A percentile compares a stretch with the other conserved stretches of the same genome.
phyloP scores from a whole-genome alignment of 1,140 invertebrate species.

The Nixonia krombeini region DNA sequence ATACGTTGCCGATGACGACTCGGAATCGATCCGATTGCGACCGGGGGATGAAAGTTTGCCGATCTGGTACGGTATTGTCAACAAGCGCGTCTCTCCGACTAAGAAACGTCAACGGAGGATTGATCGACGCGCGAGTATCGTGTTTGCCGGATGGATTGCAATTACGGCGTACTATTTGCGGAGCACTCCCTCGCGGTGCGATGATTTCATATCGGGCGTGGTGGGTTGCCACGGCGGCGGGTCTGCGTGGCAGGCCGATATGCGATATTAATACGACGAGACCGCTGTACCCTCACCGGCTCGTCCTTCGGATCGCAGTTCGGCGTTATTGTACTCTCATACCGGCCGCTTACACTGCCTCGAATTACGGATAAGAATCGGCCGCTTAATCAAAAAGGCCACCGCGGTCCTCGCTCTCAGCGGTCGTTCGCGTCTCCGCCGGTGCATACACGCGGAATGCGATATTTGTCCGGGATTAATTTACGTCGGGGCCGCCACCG shows the following conservation, averaged over 20 bases:
- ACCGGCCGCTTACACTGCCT: slow-evolving; percentile 45
- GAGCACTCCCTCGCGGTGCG: slow-evolving; percentile 64
- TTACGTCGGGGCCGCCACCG: no score
- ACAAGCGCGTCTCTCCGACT: no score
- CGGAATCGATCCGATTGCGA: no score
- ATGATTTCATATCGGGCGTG: slow-evolving; percentile 65
- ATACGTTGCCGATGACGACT: no score
- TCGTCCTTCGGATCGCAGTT: slow-evolving; percentile 41
- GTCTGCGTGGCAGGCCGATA: slow-evolving; percentile 51
- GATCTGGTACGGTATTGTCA: no score
- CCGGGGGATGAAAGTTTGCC: no score
- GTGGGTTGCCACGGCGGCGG: slow-evolving; percentile 43
- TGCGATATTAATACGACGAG: slow-evolving; percentile 57
- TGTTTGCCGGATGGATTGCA: slow-evolving; percentile 66
- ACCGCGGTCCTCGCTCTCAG: no score
- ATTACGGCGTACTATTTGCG: slow-evolving; percentile 68
- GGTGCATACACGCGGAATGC: no score
- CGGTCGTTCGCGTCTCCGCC: no score
- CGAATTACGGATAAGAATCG: slow-evolving; percentile 43
- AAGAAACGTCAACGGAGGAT: slow-evolving; percentile 53
- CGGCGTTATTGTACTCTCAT: slow-evolving; percentile 47
- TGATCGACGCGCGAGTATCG: slow-evolving; percentile 51
- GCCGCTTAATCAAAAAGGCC: slow-evolving; percentile 39
- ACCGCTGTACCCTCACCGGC: slow-evolving; percentile 49
- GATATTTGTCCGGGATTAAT: no score